Conservation (phyloP, 2,797 vertebrate species). For the Discoglossus pictus region DNA sequence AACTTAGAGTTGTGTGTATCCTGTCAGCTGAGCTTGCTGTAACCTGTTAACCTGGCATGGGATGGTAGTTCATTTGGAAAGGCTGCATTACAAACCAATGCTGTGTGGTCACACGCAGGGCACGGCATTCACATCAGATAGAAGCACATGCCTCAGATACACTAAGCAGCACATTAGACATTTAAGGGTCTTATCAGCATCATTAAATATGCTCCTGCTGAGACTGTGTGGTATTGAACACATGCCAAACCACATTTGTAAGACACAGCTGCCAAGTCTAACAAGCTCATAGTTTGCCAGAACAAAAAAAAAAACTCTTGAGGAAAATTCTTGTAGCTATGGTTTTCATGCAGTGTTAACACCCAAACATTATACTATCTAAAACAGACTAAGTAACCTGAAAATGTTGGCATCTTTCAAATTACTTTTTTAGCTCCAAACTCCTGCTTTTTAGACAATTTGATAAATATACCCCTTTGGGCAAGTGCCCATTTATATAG, state of each 20-base stretch:
- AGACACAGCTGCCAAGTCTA: conserved; percentile 1
- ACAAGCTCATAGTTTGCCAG: not conserved
- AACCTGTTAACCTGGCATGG: not conserved
- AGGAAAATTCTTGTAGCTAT: no score
- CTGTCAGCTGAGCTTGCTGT: not conserved
- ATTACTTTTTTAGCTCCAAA: no score
- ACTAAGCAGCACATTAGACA: conserved; percentile 12
- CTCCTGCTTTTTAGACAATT: no score
- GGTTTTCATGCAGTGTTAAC: no score
- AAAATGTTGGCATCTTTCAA: no score
- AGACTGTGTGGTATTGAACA: not conserved
- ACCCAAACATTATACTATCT: no score
- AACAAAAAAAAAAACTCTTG: not conserved
- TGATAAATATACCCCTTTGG: no score
- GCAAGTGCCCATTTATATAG: no score
- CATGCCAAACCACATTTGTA: no score
- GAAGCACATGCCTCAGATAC: not conserved
- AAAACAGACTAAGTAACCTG: no score
- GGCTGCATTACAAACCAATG: not conserved
- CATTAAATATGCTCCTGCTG: conserved; percentile 31
- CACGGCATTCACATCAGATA: not conserved
- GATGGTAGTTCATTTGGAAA: not conserved
- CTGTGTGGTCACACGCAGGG: conserved; percentile 6
- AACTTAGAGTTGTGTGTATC: no score
- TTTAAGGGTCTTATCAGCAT: conserved; percentile 28